A percentile compares a stretch with the other conserved stretches of the same genome.
Conservation (phyloP, 2,888 invertebrate species). For the Caenorhabditis sp. region DNA sequence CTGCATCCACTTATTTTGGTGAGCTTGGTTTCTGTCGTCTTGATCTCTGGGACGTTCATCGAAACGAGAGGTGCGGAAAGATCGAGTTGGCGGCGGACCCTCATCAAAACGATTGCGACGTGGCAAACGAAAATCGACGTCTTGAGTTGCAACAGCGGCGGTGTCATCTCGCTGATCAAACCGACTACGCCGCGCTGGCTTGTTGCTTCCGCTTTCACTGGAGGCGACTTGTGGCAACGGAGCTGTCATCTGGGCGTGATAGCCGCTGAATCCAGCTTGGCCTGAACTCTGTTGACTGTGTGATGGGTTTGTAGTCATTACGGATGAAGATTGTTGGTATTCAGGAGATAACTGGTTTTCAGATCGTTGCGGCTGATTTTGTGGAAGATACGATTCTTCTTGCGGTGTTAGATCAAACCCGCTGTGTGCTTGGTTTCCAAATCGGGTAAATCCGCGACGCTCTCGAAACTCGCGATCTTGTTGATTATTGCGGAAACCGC, state of each 20-base stretch:
- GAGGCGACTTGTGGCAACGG: too few relatives aligned
- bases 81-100: not conserved
- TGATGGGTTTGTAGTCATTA: not conserved
- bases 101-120: slow-evolving; percentile 38
- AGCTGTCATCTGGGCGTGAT: not conserved
- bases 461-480: slow-evolving; percentile 12
- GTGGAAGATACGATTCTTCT: not conserved
- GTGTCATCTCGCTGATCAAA: slow-evolving; percentile 25
- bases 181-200: slow-evolving; percentile 14
- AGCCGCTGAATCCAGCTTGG: not conserved
- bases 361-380: not conserved
- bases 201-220: slow-evolving; percentile 5
- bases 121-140: not conserved
- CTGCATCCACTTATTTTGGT: not conserved
- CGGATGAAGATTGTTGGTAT: not conserved
- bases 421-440: not conserved
- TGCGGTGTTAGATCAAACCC: not conserved
- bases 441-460: not conserved
- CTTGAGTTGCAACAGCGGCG: not conserved
- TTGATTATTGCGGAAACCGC: slow-evolving; percentile 10
- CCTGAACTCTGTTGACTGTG: not conserved
- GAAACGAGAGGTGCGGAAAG: slow-evolving; percentile 17
- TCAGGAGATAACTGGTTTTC: not conserved
- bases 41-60: slow-evolving; percentile 14
- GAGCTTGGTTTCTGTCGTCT: not conserved